phyloP scores from a whole-genome alignment of 2,113 vertebrate genomes.

The Fukomys damarensis region DNA sequence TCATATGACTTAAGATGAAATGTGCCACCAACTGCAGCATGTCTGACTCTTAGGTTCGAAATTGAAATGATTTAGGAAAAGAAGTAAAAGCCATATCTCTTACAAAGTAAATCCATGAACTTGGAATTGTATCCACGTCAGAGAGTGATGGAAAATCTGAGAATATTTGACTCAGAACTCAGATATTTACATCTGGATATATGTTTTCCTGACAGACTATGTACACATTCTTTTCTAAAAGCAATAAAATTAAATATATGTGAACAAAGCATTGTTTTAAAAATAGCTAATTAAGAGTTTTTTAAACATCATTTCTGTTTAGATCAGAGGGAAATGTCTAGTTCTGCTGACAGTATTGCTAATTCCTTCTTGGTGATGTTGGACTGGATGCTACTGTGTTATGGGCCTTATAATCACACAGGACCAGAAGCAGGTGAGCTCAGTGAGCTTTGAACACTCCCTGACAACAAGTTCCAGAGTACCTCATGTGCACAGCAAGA shows the following conservation, averaged over 20 bases:
- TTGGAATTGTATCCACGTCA: neutral
- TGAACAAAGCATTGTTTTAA: neutral
- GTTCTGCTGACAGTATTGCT: neutral
- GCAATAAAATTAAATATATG: neutral
- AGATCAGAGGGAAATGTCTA: neutral
- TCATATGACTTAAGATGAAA: neutral
- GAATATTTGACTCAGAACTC: neutral
- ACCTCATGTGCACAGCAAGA: neutral
- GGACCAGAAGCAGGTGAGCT: neutral
- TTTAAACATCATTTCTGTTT: neutral
- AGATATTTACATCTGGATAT: neutral
- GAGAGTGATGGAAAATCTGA: neutral
- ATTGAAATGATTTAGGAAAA: conserved; percentile 4
- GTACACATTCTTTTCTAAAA: neutral
- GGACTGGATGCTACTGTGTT: neutral
- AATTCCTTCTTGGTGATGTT: neutral
- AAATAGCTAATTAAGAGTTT: neutral
- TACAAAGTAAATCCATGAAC: neutral
- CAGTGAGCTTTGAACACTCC: neutral
- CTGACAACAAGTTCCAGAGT: neutral
- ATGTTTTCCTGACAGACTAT: neutral
- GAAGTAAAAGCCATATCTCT: neutral
- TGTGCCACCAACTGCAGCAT: neutral
- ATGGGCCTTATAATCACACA: neutral
- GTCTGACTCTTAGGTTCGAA: neutral